Conservation (phyloP, 2,797 vertebrate genomes). For the Protonibea diacanthus region DNA sequence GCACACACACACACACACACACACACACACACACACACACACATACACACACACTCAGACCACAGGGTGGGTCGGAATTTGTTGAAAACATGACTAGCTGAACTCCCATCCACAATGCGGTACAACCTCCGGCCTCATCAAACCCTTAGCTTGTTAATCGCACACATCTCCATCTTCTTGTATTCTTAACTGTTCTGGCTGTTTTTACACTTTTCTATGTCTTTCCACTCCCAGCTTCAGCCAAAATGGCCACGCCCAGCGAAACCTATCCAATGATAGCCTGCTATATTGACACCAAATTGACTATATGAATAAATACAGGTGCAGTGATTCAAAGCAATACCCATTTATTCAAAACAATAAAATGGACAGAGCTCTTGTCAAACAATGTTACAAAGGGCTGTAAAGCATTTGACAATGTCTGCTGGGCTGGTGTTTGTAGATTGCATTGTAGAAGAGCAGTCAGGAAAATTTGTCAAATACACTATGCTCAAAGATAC, state of each 20-base stretch:
- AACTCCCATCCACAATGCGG: background rate
- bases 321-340: no score
- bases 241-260: background rate
- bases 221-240: background rate
- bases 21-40: background rate
- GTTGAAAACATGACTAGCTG: slow-evolving; percentile 6
- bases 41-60: background rate
- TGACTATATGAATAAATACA: background rate
- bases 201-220: background rate
- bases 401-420: background rate
- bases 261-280: background rate
- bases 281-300: background rate
- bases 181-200: background rate
- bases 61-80: slow-evolving; percentile 11
- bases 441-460: background rate
- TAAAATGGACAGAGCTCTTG: background rate
- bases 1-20: slow-evolving; percentile 2
- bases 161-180: background rate
- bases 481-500: background rate
- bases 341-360: no score
- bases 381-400: background rate
- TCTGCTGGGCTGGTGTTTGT: background rate
- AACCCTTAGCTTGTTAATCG: background rate
- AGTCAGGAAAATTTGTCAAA: background rate
- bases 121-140: background rate